Base-by-base conservation (phyloP, 2,888 invertebrate species). In the Diloba caeruleocephala region DNA sequence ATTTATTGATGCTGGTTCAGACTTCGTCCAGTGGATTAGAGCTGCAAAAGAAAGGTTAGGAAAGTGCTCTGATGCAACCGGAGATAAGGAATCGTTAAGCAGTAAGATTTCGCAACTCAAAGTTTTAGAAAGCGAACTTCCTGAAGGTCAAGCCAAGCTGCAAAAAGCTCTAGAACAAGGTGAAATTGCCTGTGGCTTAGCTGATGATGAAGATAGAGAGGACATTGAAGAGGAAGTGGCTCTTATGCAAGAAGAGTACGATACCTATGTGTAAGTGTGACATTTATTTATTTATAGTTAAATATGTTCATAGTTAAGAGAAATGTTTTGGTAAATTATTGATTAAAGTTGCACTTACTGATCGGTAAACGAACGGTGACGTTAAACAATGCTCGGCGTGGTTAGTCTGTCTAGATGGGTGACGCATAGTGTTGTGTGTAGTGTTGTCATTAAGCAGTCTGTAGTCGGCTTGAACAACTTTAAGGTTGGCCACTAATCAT, bases 171-270 rank as follows among this genome's bases (percentile, higher is more conserved):
- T 98, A 42, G 96, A 96, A 75, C 96, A 96, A 83, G 98, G 97
- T 9, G 97, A 97, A 81, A 96, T 96, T 57, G 97, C 98, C n/a
- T 97, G 98, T 76, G 95, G 96, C 70, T 95, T 96, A 51, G 97
- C 97, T 29, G 97, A 97, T 77, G 96, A 96, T 23, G 97, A 97
- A 80, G 98, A 98, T 79, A 96, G 96, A 79, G 97, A 98, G 81
- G 96, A 98, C 31, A 98, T 98, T 61, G 98, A 98, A 86, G 97
- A 98, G 89, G 98, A 98, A 93, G 97, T 98, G 44, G 98, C 97
- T 49, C 94, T 97, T 49, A 93, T 98, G 76, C 98, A 98, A 89
- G 98, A 98, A 79, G 98, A 98, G 84, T 98, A 97, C 82, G 98
- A 98, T 86, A 96, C 95, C 58, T 97, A 96, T 80, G 95, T 96